Evolutionary conservation across 2,888 invertebrate genomes (phyloP).

Genomic region (Caenorhabditis zanzibari): DNA sequence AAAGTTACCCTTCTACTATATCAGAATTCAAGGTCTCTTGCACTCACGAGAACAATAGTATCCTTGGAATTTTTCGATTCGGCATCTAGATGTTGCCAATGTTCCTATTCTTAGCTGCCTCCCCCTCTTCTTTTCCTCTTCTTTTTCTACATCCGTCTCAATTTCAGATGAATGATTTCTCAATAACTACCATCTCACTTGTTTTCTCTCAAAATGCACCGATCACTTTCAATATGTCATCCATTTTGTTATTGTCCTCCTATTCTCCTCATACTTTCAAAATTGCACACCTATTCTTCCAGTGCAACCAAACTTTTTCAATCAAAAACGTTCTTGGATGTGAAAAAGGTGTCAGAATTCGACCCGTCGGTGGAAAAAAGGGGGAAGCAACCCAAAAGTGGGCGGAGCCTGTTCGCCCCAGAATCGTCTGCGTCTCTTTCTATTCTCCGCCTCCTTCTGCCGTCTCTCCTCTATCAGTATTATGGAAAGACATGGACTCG

Average conservation of each 20-base stretch:
- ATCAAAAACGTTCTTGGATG: constrained; percentile 18
- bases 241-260: background rate
- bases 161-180: constrained; percentile 10
- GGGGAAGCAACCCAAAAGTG: constrained; percentile 15
- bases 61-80: background rate
- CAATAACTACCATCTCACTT: background rate
- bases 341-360: constrained; percentile 28
- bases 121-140: background rate
- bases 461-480: constrained; percentile 58
- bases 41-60: background rate
- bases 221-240: constrained; percentile 23
- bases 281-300: constrained; percentile 1
- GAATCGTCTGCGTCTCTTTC: constrained; percentile 28
- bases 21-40: background rate
- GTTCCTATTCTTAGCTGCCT: background rate
- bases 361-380: constrained; percentile 9
- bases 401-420: constrained; percentile 46
- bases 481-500: constrained; percentile 29
- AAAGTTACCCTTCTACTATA: no score
- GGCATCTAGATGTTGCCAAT: background rate
- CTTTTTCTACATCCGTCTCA: background rate
- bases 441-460: constrained; percentile 29
- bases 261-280: background rate
- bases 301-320: constrained; percentile 1
- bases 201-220: constrained; percentile 4